phyloP scores from a whole-genome alignment of 2,797 vertebrate genomes.

The Gadopsis marmoratus region DNA sequence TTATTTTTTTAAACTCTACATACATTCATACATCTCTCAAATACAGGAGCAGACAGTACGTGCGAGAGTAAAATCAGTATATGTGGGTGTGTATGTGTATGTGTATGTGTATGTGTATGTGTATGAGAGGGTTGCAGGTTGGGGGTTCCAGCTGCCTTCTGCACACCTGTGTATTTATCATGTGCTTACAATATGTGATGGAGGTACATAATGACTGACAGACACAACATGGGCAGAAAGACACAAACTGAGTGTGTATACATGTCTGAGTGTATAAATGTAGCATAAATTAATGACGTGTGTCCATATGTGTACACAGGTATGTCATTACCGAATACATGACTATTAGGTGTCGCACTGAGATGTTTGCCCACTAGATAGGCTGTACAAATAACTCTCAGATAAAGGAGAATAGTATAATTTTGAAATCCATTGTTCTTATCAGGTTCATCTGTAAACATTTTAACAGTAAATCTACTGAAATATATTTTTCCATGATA shows the following conservation, averaged over 20 bases:
- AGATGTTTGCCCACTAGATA: neutral
- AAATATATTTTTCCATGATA: slow-evolving; percentile 45
- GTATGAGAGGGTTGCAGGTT: slow-evolving; percentile 27
- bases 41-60: slow-evolving; percentile 66
- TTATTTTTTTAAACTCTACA: slow-evolving; percentile 81
- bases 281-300: slow-evolving; percentile 1
- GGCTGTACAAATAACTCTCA: neutral
- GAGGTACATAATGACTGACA: slow-evolving; percentile 42
- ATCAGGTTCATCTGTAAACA: slow-evolving; percentile 33
- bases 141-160: slow-evolving; percentile 73
- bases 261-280: slow-evolving; percentile 24
- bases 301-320: slow-evolving; percentile 11
- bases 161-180: slow-evolving; percentile 68
- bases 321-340: slow-evolving; percentile 4
- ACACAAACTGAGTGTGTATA: slow-evolving; percentile 25
- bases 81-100: slow-evolving; percentile 27
- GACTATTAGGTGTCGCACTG: neutral
- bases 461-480: slow-evolving; percentile 22
- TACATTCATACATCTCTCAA: slow-evolving; percentile 83
- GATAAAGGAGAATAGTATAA: slow-evolving; percentile 5
- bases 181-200: slow-evolving; percentile 68
- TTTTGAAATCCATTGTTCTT: slow-evolving; percentile 29
- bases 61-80: slow-evolving; percentile 48
- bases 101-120: slow-evolving; percentile 24
- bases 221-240: slow-evolving; percentile 27